phyloP scores from a whole-genome alignment of 2,797 vertebrate genomes.

The Sebastes matsubarae region DNA sequence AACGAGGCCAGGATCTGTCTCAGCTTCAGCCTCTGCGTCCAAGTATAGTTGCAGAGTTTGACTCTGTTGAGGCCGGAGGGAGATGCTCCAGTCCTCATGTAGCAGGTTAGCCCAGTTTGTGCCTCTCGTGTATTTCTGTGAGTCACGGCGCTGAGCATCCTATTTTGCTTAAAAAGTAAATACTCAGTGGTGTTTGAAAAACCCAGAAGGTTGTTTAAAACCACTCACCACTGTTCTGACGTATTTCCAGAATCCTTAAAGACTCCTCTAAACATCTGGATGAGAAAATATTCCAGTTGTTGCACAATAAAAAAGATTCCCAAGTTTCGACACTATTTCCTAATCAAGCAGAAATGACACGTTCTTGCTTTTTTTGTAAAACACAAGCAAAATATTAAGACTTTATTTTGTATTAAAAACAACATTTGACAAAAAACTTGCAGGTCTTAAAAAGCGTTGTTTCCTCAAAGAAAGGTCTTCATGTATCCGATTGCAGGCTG shows the following conservation, averaged over 20 bases:
- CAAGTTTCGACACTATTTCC: background rate
- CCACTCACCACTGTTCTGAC: background rate
- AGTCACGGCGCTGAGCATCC: background rate
- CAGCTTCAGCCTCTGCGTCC: slow-evolving; percentile 52
- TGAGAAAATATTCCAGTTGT: background rate
- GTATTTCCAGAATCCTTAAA: background rate
- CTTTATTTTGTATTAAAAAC: background rate
- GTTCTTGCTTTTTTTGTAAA: background rate
- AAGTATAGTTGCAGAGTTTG: slow-evolving; percentile 69
- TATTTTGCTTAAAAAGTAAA: background rate
- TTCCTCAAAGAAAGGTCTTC: background rate
- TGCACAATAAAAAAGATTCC: background rate
- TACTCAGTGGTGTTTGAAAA: background rate
- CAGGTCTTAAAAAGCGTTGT: background rate
- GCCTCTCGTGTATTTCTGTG: background rate
- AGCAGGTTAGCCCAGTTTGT: slow-evolving; percentile 27
- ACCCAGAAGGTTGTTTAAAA: background rate
- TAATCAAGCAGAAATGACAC: background rate
- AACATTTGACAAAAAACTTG: background rate
- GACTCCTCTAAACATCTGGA: background rate
- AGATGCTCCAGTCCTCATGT: slow-evolving; percentile 21
- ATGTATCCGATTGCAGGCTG: background rate
- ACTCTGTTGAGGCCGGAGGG: slow-evolving; percentile 40
- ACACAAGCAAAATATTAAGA: background rate
- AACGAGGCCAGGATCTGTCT: slow-evolving; percentile 74